Base-by-base conservation (phyloP, 1,140 invertebrate genomes). In the Ostrea edulis region DNA sequence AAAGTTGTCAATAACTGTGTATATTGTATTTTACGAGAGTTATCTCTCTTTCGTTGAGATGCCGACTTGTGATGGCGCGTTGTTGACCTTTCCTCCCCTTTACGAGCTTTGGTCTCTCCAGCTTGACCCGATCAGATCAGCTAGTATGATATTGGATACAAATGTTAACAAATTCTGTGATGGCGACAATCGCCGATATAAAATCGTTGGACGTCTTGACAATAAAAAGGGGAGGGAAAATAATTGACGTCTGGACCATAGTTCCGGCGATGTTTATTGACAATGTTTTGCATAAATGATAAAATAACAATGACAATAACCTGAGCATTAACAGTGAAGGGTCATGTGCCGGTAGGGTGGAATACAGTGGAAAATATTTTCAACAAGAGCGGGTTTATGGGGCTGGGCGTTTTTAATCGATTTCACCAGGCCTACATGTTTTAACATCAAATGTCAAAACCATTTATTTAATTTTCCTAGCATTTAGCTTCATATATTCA, bases 101-200 rank as follows among this genome's bases (percentile, higher is more conserved):
- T 71, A 25, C 12, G 8, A 11, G 25, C 68, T 9, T 77, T 9
- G 12, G 29, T 77, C 25, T 29, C 25, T 2, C 12, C 29, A 12
- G 25, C 22, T 77, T 77, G 68, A 77, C 68, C 68, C 25, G 68
- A 77, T 77, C 22, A 35, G 68, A 77, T 14, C 68, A 29, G 68
- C 9, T 12, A 29, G 22, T 77, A 9, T 25, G 68, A 14, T 29
- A 77, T 35, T 77, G 14, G 25, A 77, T 25, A 77, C 68, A 14
- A 9, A 35, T 77, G 68, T 77, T 77, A 77, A 35, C 25, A 77
- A 77, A 77, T 35, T 77, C 29, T 77, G 68, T 77, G 68, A 77
- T 77, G 68, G 68, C 68, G 68, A 77, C 68, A 77, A 77, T 77
- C 9, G 68, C 68, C 68, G 25, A 14, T 17, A 77, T 77, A 77